phyloP scores from a whole-genome alignment of 1,140 invertebrate species.

The Anoplophora glabripennis region DNA sequence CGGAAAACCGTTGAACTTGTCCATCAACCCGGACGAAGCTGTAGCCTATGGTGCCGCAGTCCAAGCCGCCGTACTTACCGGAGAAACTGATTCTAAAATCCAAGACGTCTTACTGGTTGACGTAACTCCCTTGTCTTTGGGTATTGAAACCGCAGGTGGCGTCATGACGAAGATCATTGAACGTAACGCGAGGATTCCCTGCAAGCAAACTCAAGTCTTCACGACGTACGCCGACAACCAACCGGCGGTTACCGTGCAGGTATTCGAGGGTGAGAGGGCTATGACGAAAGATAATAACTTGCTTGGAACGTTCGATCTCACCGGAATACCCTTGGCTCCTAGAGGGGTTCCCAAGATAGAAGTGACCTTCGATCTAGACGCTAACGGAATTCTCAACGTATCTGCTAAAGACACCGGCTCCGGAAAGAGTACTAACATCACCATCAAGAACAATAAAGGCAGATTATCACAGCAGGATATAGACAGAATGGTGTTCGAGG shows the following conservation, averaged over 20 bases:
- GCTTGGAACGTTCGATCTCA: constrained; percentile 72
- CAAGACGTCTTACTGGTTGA: constrained; percentile 74
- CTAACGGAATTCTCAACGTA: constrained; percentile 68
- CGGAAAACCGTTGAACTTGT: constrained; percentile 60
- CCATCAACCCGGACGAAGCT: constrained; percentile 64
- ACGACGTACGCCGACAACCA: constrained; percentile 68
- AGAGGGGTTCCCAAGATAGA: constrained; percentile 63
- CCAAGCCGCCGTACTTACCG: constrained; percentile 59
- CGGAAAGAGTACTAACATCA: constrained; percentile 61
- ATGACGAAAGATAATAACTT: constrained; percentile 77
- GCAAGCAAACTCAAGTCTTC: constrained; percentile 61
- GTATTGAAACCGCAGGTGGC: constrained; percentile 62
- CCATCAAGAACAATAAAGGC: constrained; percentile 81
- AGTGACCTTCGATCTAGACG: constrained; percentile 70
- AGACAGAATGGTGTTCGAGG: constrained; percentile 73
- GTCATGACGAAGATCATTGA: constrained; percentile 64
- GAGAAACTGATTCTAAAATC: constrained; percentile 54
- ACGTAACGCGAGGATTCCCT: constrained; percentile 62
- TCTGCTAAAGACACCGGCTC: constrained; percentile 56
- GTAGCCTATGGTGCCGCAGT: constrained; percentile 64
- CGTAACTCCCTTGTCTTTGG: constrained; percentile 60
- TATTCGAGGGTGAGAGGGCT: constrained; percentile 73
- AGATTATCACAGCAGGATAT: constrained; percentile 77
- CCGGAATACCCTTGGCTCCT: constrained; percentile 56
- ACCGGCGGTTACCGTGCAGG: constrained; percentile 65